Evolutionary conservation across 1,140 invertebrate genomes (phyloP).

Genomic region (Cyphomyrmex costatus): DNA sequence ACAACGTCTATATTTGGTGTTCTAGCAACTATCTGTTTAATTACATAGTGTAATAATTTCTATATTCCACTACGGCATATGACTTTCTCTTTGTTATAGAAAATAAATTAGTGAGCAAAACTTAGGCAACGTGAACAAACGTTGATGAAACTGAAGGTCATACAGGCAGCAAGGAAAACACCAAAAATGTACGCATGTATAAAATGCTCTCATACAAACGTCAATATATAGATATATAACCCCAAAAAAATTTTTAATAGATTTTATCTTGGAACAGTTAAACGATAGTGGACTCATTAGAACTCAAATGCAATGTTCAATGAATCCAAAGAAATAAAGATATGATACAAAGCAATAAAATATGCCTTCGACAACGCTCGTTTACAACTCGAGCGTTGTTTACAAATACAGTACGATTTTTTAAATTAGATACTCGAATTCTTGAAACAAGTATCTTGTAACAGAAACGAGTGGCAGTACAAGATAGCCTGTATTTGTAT

Average conservation of each 20-base stretch:
- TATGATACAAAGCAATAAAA: conserved; percentile 51
- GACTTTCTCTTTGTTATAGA: conserved; percentile 42
- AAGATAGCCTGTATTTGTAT: conserved; percentile 82
- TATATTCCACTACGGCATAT: conserved; percentile 51
- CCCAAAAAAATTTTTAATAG: conserved; percentile 39
- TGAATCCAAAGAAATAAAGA: conserved; percentile 47
- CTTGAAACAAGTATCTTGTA: conserved; percentile 60
- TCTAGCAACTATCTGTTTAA: conserved; percentile 37
- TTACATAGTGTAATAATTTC: conserved; percentile 13
- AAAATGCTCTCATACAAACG: conserved; percentile 57
- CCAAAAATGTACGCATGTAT: conserved; percentile 83
- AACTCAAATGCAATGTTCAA: conserved; percentile 53
- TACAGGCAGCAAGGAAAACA: conserved; percentile 84
- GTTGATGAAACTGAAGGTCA: conserved; percentile 62
- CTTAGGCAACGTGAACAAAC: conserved; percentile 45
- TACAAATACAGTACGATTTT: neutral
- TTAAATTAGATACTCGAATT: neutral
- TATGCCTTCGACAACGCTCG: conserved; percentile 24
- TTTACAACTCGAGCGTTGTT: neutral
- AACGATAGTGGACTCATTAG: conserved; percentile 54
- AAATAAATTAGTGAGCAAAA: conserved; percentile 66
- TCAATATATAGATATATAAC: conserved; percentile 34
- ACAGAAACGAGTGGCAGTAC: conserved; percentile 77
- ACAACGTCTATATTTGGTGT: conserved; percentile 3
- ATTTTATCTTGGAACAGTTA: conserved; percentile 28